Evolutionary conservation across 2,888 invertebrate genomes (phyloP), one percentile per base, ranked within the genome.

Genomic region (Iphiclides podalirius): DNA sequence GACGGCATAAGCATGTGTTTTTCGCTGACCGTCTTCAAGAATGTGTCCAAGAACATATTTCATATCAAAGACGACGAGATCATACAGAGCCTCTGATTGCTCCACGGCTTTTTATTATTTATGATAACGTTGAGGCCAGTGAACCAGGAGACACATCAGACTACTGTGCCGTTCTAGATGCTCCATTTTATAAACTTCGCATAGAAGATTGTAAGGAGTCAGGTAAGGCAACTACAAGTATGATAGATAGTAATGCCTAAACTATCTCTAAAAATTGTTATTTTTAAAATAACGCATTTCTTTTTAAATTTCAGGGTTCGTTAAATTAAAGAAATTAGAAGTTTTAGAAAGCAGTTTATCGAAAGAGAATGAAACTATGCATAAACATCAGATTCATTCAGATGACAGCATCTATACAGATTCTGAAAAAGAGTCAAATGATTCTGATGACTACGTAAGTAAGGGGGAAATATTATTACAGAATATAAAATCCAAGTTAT

Each of bases 61-160:
- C 77, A 34, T 94, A 91, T 60, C 85, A 76, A 54, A 70, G 68
- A 34, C 59, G 55, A 11, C 64, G 67, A 12, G 72, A 77, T 6
- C 70, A 72, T 15, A 52, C 75, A 0, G 92, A 93, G 66, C 90
- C 92, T 0, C 68, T 95, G 12, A 90, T 91, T 31, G 85, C 92
- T 0, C 91, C 92, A 33, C 86, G 93, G 34, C 89, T 94, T 40
- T 94, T 90, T 63, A 89, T 94, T 17, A 90, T 94, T 6, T 93
- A 94, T 60, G 93, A 95, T 61, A 94, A 93, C 52, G 90, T 95
- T 23, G 93, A 94, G 63, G 92, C 95, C 7, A 90, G 91, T 31
- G 91, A 93, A 44, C 90, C 92, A 0, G 90, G 90, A 33, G 92
- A 93, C 57, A 89, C 90, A 0, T 83, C 90, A 6, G 90, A 90